Base-by-base conservation (phyloP, 2,113 vertebrate species). In the Mirza zaza region DNA sequence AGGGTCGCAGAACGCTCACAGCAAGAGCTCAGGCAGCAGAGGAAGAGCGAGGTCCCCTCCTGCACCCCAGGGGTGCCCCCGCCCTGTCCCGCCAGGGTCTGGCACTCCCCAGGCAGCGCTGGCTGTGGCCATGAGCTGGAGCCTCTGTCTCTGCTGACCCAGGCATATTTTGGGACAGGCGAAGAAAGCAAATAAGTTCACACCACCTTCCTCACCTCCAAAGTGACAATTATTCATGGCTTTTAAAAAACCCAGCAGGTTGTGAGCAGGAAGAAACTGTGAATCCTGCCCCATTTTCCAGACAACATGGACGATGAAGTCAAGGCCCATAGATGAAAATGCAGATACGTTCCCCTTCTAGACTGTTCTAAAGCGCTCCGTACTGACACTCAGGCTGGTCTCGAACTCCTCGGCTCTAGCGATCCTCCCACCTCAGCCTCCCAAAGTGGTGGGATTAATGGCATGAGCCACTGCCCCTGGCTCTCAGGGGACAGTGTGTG, bases 191-290 rank as follows among this genome's bases (percentile, higher is more conserved):
- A 32, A n/a, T 14, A 71, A 65, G 34, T 93, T 97, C 81, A 85
- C 63, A 86, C 50, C 34, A 45, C 52, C 13, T 91, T 68, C 42
- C 57, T 79, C n/a, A 68, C 39, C 57, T 87, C 27, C 81, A 57
- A 25, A 23, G 76, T 10, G 79, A 87, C 87, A 91, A 94, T 97
- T 96, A 96, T 92, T 95, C 82, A 80, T 29, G 25, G 63, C 17
- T 68, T 36, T 32, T 12, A 36, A 23, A 32, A 71, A 70, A 13
- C 20, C 2, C 32, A 18, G 42, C 77, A 86, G 76, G 25, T 48
- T 76, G n/a, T 71, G 71, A 96, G 42, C 92, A 79, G 73, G 23
- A 85, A 75, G 92, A 91, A 95, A 77, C 68, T 75, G 70, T 23
- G 63, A 91, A 11, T 42, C 52, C 79, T 96, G 92, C 21, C 73